These are phyloP conservation scores for Notothenia rossii DNA, from an alignment of 2,113 vertebrate species.

Conservation along the genomic window DNA sequence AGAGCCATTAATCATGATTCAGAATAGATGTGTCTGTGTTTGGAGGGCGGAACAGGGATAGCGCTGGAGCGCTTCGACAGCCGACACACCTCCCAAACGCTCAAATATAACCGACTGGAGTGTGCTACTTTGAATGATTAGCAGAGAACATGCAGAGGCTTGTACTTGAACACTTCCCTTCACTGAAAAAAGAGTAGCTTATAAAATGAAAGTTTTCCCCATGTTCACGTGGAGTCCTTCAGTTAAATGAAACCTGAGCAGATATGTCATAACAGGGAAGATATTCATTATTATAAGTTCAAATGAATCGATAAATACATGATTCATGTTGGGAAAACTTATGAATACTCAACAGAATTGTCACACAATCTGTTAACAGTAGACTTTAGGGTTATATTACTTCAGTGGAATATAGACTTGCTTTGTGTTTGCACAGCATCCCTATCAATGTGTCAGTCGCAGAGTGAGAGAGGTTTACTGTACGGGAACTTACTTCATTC, in stretches of 20 bases:
- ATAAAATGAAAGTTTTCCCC: constrained; percentile 58
- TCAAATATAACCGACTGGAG: constrained; percentile 40
- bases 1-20: constrained; percentile 84
- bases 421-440: constrained; percentile 22
- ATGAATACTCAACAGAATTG: constrained; percentile 22
- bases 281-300: constrained; percentile 30
- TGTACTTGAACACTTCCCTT: constrained; percentile 49
- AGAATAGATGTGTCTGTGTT: constrained; percentile 77
- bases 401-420: constrained; percentile 8
- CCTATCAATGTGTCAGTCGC: constrained; percentile 16
- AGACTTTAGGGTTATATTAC: constrained; percentile 22
- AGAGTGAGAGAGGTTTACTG: constrained; percentile 1
- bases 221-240: constrained; percentile 46
- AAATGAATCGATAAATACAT: constrained; percentile 40
- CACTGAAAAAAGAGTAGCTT: constrained; percentile 59
- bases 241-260: constrained; percentile 46
- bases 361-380: constrained; percentile 40
- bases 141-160: constrained; percentile 40
- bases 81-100: constrained; percentile 65
- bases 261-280: neutral
- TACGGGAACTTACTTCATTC: constrained; percentile 86
- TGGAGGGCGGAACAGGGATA: constrained; percentile 63
- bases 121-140: constrained; percentile 56
- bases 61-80: constrained; percentile 64
- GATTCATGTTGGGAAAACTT: constrained; percentile 16